Conservation (phyloP, 2,113 vertebrate species). For the Ibidorhyncha struthersii region DNA sequence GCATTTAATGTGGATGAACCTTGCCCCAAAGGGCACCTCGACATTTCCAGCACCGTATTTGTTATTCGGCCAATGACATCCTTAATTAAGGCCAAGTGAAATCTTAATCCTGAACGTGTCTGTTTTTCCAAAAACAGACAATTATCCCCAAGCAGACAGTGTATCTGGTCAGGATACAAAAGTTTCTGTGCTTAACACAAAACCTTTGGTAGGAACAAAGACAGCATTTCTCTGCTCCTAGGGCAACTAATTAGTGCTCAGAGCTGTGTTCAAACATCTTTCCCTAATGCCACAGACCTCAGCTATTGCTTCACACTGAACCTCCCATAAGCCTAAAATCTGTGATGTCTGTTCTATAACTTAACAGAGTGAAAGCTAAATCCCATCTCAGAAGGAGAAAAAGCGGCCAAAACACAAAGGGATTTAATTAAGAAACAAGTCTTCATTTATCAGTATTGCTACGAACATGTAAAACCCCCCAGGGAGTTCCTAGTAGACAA, state of each 20-base stretch:
- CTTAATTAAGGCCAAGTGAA: neutral
- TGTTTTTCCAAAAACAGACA: neutral
- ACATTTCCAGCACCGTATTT: neutral
- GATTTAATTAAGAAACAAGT: neutral
- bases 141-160: neutral
- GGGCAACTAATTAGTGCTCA: neutral
- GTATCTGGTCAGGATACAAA: neutral
- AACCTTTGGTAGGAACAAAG: neutral
- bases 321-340: neutral
- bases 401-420: neutral
- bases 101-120: neutral
- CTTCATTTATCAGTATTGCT: neutral
- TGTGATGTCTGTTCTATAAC: neutral
- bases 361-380: neutral
- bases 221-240: neutral
- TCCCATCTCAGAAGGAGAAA: neutral
- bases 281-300: neutral
- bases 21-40: neutral
- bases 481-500: neutral
- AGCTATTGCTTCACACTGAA: neutral
- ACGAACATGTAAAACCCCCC: neutral
- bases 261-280: neutral
- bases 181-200: neutral
- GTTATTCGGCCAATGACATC: neutral
- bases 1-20: neutral